Evolutionary conservation across 2,888 invertebrate species (phyloP), one percentile per base, ranked within the genome.

Genomic region (Plusia festucae): DNA sequence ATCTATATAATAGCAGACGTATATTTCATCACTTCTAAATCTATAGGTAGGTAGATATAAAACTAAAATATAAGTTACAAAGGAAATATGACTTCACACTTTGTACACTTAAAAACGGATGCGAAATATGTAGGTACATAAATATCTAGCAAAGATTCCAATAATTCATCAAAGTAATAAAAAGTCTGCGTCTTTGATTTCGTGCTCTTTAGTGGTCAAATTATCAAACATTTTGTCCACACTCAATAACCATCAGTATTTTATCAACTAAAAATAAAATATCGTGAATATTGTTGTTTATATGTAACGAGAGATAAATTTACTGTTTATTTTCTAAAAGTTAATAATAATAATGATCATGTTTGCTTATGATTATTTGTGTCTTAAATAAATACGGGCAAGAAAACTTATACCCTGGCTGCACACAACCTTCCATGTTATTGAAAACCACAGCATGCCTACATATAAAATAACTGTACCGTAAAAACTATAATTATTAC

Each of bases 131-230:
- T 78, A 59, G 61, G 68, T 78, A 82, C 76, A 78, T 66, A 77
- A 70, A 78, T 78, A 82, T 11, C 46, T 18, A 49, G 77, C 52
- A 81, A 84, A 79, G 82, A 60, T 67, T 77, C 65, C 62, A 65
- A 76, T 81, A 82, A 81, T 70, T 81, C 76, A 81, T 79, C 79
- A 78, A 52, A 79, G 76, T 73, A 76, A 80, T 82, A 81, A 83
- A 78, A 53, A 74, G 78, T 70, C 79, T 75, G 77, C 63, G 65
- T 73, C 81, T 84, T 85, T 84, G 84, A 87, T 84, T 78, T 60
- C 76, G 76, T 77, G 66, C 74, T 78, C 68, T 67, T 44, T 44
- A 70, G 54, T 18, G 46, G 24, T 55, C 51, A 65, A 27, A 11
- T 66, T 40, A 60, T 68, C 53, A 63, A 67, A 68, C 18, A 65